Conservation (phyloP, 2,113 vertebrate genomes). For the Arvicanthis niloticus region DNA sequence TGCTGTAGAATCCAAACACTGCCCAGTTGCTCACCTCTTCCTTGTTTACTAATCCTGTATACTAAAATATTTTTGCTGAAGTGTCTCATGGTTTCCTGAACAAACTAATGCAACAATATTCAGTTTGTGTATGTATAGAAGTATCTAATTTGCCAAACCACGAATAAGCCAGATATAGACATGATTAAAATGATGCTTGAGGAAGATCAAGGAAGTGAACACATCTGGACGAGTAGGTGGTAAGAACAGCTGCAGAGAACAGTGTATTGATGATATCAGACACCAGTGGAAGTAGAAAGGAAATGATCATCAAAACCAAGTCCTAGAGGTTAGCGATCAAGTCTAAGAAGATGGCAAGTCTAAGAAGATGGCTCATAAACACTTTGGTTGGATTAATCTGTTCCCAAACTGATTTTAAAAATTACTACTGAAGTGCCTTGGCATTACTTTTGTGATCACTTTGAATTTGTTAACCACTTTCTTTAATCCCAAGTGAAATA, state of each 20-base stretch:
- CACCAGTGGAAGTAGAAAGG: background rate
- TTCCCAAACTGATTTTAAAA: background rate
- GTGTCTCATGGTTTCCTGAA: background rate
- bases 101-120: background rate
- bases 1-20: background rate
- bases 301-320: background rate
- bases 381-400: background rate
- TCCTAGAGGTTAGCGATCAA: background rate
- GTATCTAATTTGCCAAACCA: background rate
- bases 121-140: background rate
- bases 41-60: background rate
- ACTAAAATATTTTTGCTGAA: background rate
- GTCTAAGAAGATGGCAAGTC: background rate
- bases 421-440: background rate
- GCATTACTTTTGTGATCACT: background rate
- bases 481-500: background rate
- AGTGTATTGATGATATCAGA: background rate
- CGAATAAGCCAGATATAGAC: background rate
- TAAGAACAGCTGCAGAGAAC: background rate
- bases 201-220: background rate
- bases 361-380: background rate
- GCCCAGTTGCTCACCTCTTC: background rate
- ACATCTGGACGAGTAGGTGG: background rate
- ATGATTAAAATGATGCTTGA: background rate
- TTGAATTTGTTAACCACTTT: background rate